Evolutionary conservation across 2,113 vertebrate species (phyloP), one percentile per base, ranked within the genome.

Genomic region (Aepyceros melampus): DNA sequence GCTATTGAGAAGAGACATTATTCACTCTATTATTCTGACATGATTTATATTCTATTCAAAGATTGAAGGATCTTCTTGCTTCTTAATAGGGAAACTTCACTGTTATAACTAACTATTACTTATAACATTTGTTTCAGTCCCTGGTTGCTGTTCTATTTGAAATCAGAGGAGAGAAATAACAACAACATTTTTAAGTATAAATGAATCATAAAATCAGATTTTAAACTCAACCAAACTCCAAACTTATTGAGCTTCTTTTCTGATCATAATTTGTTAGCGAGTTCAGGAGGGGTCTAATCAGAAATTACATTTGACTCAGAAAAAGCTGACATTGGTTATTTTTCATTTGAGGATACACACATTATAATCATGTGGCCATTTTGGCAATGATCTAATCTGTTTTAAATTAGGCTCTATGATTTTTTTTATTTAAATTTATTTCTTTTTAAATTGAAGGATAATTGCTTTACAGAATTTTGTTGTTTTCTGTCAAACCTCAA

Each of bases 281-380:
- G 40, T 49, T 53, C 43, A 58, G 40, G 33, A 88, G 55, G 92
- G 40, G 19, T 85, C 85, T 82, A 78, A 92, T 97, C 58, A 92
- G 87, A 96, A 97, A 93, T 89, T 62, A 64, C 40, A 92, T 87
- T 87, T 95, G 95, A 93, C 56, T 90, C n/a, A 89, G 84, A 95
- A 93, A 94, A 94, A 43, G 16, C 31, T 83, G n/a, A n/a, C 21
- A 40, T 60, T 79, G 93, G 71, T 55, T 90, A 58, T 83, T 97
- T 92, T 96, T 86, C 51, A 84, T 40, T 51, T 82, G 45, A 95
- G 33, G 51, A 64, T 29, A 47, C 23, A 25, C 78, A 45, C 21
- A 83, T 76, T 53, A 45, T 21, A 91, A 89, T 74, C 31, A 79
- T 25, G 53, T 56, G 60, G 62, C 62, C 47, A 95, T 85, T 64